Base-by-base conservation (phyloP, 2,113 vertebrate species). In the Engraulis encrasicolus region DNA sequence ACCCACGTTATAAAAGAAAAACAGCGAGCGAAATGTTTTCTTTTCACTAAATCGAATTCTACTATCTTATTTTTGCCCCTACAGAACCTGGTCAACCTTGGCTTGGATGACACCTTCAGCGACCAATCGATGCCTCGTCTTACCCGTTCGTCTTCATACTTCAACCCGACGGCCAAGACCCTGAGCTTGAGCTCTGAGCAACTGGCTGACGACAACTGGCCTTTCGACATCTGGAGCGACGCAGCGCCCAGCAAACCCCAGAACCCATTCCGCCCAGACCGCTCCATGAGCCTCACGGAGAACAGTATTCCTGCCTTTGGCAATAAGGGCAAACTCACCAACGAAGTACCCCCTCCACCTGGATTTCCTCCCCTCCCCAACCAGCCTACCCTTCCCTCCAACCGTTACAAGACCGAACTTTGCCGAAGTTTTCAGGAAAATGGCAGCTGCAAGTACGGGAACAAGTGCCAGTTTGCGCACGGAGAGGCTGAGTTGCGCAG, bases 391-490 rank as follows among this genome's bases (percentile, higher is more conserved):
- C 88, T 91, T 9, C 87, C 94, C 0, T 91, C 95, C 14, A 94
- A 95, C 83, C 96, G 95, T 85, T 96, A 96, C 90, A 96, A 96
- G 90, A 96, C 95, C 23, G 95, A 96, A 87, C 91, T 96, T 81
- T 96, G 95, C 79, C 94, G 95, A 1, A 94, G 95, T 80, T 96
- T 92, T 87, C 94, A 96, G 81, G 95, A 96, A 86, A 95, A 91
- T 0, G 93, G 95, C 85, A 93, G 87, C 86, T 96, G 95, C 91
- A 96, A 95, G 85, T 96, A 96, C 38, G 95, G 95, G 48, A 94
- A 78, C 81, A 96, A 96, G 37, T 97, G 96, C 81, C 96, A 97
- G 90, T 97, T 97, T 92, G 97, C 97, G 71, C 97, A 98, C 5
- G 97, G 97, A 0, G 91, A 94, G 40, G 87, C 85, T 0, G 97